Evolutionary conservation across 2,888 invertebrate genomes (phyloP).

Genomic region (Leucoma salicis): DNA sequence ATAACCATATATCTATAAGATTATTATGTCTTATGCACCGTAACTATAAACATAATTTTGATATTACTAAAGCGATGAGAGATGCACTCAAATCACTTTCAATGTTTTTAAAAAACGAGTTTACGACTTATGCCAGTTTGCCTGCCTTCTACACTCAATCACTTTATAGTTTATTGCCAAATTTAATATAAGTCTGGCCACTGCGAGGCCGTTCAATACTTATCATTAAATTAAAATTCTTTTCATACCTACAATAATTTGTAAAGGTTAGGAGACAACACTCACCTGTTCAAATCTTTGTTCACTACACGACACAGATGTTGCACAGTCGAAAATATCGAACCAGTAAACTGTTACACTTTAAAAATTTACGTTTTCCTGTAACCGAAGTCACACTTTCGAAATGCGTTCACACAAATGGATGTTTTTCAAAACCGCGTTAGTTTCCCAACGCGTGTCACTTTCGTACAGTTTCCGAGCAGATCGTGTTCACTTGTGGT

Average conservation of each 20-base stretch:
- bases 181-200: conserved; percentile 5
- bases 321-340: conserved; percentile 24
- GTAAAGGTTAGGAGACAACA: conserved; percentile 12
- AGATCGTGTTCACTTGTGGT: conserved; percentile 77
- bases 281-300: conserved; percentile 38
- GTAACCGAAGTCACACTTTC: conserved; percentile 48
- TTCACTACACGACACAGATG: conserved; percentile 17
- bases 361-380: conserved; percentile 27
- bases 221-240: conserved; percentile 16
- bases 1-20: neutral
- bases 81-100: conserved; percentile 27
- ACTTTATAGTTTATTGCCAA: conserved; percentile 3
- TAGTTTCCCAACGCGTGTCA: conserved; percentile 71
- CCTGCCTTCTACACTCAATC: conserved; percentile 7
- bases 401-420: conserved; percentile 48
- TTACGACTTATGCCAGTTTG: conserved; percentile 27
- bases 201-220: conserved; percentile 8
- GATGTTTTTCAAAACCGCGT: conserved; percentile 69
- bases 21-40: conserved; percentile 2
- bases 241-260: conserved; percentile 11
- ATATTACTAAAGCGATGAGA: conserved; percentile 17
- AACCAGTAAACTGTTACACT: conserved; percentile 40
- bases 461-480: conserved; percentile 68
- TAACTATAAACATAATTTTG: conserved; percentile 16
- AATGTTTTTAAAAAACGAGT: conserved; percentile 21